phyloP scores from a whole-genome alignment of 2,113 vertebrate species.

The Columba livia region DNA sequence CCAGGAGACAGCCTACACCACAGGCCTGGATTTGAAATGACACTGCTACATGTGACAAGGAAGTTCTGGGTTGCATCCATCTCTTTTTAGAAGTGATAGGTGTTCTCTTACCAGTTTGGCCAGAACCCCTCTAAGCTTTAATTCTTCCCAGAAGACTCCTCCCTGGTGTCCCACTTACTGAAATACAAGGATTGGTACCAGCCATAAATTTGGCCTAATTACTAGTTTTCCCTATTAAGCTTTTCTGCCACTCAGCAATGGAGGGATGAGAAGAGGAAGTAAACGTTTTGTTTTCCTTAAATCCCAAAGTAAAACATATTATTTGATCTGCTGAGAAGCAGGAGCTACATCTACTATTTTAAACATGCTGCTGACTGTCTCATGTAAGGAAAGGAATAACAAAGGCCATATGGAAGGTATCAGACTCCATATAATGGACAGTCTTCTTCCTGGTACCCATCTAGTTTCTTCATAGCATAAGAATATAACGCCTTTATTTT shows the following conservation, averaged over 20 bases:
- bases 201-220: neutral
- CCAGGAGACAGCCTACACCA: neutral
- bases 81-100: neutral
- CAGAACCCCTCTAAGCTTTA: neutral
- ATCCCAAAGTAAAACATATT: neutral
- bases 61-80: neutral
- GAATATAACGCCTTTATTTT: neutral
- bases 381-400: neutral
- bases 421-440: neutral
- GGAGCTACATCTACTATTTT: neutral
- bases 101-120: neutral
- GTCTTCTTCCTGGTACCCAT: neutral
- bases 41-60: fast-evolving
- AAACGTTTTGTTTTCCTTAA: neutral
- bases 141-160: neutral
- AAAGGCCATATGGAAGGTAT: neutral
- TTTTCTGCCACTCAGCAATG: neutral
- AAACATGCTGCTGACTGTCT: neutral
- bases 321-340: neutral
- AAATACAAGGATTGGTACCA: neutral
- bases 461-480: neutral
- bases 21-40: neutral
- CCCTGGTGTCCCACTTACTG: neutral
- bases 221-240: neutral
- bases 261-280: neutral